Conservation (phyloP, 2,113 vertebrate genomes). For the Rhinichthys klamathensis region DNA sequence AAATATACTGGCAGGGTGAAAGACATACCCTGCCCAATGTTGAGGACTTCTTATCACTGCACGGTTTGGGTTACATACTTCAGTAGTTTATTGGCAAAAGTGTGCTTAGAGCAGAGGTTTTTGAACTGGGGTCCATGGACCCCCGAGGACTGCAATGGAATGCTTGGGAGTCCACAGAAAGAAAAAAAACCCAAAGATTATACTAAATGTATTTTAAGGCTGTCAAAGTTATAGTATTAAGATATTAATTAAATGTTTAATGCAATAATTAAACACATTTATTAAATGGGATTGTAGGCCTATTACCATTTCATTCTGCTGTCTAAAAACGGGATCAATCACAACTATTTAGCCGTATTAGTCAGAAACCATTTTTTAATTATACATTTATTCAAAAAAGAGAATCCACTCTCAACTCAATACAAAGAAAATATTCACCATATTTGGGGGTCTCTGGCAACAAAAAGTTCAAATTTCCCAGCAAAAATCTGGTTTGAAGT, state of each 20-base stretch:
- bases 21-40: slow-evolving; percentile 2
- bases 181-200: background rate
- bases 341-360: background rate
- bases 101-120: background rate
- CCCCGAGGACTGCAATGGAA: background rate
- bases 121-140: background rate
- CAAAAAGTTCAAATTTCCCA: background rate
- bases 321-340: background rate
- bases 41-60: slow-evolving; percentile 9
- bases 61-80: slow-evolving; percentile 23
- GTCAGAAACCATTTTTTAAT: too few species aligned
- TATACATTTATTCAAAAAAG: background rate
- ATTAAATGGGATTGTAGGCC: background rate
- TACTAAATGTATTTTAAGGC: background rate
- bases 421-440: background rate
- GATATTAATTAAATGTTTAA: background rate
- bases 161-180: background rate
- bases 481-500: background rate
- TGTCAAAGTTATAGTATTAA: background rate
- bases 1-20: slow-evolving; percentile 30
- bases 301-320: background rate
- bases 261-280: background rate
- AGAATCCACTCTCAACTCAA: background rate
- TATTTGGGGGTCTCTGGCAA: too few species aligned
- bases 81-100: background rate